Evolutionary conservation across 2,113 vertebrate genomes (phyloP).

Genomic region (Brachyhypopomus occidentalis): DNA sequence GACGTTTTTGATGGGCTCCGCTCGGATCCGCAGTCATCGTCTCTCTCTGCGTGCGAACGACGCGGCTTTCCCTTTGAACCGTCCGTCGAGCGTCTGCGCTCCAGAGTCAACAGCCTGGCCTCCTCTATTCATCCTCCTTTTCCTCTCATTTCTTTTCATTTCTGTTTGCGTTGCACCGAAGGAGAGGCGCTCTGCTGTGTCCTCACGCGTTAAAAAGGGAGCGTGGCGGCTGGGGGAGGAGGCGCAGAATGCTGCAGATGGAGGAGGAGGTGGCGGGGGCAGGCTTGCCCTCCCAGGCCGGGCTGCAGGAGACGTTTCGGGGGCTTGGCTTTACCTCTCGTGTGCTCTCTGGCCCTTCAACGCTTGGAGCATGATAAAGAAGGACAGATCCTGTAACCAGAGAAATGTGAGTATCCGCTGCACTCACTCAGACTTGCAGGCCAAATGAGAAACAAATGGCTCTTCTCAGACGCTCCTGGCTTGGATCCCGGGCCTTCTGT

Average conservation of each 20-base stretch:
- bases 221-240: not conserved
- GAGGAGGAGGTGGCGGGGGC: slow-evolving; percentile 4
- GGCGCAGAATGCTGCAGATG: slow-evolving; percentile 10
- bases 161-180: slow-evolving; percentile 30
- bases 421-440: slow-evolving; percentile 49
- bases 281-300: slow-evolving; percentile 34
- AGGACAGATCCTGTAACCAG: slow-evolving; percentile 57
- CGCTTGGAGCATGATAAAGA: slow-evolving; percentile 53
- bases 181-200: slow-evolving; percentile 7
- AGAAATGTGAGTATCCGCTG: slow-evolving; percentile 59
- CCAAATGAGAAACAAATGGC: slow-evolving; percentile 65
- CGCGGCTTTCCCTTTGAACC: slow-evolving; percentile 38
- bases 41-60: slow-evolving; percentile 36
- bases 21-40: slow-evolving; percentile 27
- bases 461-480: slow-evolving; percentile 54
- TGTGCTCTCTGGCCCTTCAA: slow-evolving; percentile 52
- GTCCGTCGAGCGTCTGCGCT: slow-evolving; percentile 32
- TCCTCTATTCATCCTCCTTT: not conserved
- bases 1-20: slow-evolving; percentile 35
- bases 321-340: slow-evolving; percentile 38
- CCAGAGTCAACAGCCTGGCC: slow-evolving; percentile 24
- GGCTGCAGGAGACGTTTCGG: slow-evolving; percentile 4
- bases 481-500: slow-evolving; percentile 47
- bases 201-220: slow-evolving; percentile 30
- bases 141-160: slow-evolving; percentile 31